Base-by-base conservation (phyloP, 2,888 invertebrate species). In the Ormyrus pomaceus region DNA sequence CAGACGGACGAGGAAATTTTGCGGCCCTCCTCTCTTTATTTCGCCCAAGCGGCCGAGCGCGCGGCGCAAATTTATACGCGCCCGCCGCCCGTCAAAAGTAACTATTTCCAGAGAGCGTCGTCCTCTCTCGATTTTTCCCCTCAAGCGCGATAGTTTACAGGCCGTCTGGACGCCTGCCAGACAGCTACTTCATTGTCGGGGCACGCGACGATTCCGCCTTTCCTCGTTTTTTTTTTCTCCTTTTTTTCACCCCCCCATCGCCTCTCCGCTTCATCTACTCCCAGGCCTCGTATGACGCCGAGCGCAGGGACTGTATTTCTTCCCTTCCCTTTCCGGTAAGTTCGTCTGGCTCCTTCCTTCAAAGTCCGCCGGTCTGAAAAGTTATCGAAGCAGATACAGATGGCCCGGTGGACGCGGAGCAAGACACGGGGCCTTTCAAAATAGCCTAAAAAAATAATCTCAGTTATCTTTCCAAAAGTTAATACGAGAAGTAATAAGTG, bases 81-180 rank as follows among this genome's bases (percentile, higher is more conserved):
- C 65, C 13, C 55, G 53, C 53, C 61, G 34, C 45, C 45, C 68
- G 56, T 70, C 53, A 69, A 69, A 78, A 68, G 66, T 71, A 53
- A 68, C 68, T 72, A 78, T 78, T 78, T 78, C 19, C 56, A 71
- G 77, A 75, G 10, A n/a, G 5, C 64, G 50, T 59, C 56, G n/a
- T n/a, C 19, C 51, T 71, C 53, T 72, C n/a, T 58, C 45, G 34
- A 34, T 34, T 34, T 34, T 34, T 66, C 53, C 65, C 34, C 53
- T n/a, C 66, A 50, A 65, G 48, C 13, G 55, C 55, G 64, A 64
- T 73, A 46, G 68, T 68, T 68, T 66, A 53, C 11, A 51, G 71
- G 13, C n/a, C 13, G 46, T 55, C 74, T 79, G 79, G 79, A 79
- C 65, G 65, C 5, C 10, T 75, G 79, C 79, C 74, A 79, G 74